Base-by-base conservation (phyloP, 2,113 vertebrate species). In the Vombatus ursinus region DNA sequence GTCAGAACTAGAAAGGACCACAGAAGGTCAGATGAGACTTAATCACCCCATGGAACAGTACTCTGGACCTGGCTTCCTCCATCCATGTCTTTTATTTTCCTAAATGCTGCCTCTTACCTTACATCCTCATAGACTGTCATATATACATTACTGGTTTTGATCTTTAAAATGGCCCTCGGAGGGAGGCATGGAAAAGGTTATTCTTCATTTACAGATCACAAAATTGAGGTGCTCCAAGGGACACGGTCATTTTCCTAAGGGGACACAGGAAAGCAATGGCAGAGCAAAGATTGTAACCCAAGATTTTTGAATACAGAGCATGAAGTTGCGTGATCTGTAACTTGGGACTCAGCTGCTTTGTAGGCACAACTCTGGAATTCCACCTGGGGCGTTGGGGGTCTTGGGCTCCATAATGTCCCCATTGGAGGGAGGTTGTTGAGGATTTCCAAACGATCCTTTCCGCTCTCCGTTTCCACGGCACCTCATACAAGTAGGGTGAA, bases 161-260 rank as follows among this genome's bases (percentile, higher is more conserved):
- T 77, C 37, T n/a, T 84, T 44, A 44, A n/a, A 44, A 44, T 84
- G 37, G 16, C 6, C 6, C 5, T 84, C 1, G 9, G 37, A 44
- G 68, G 37, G 28, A 68, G 57, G 37, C 14, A 19, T 84, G 19
- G 68, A 84, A 84, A 84, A 5, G 52, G 54, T 93, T 48, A 92
- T 89, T 50, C 50, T 23, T 50, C 49, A 23, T 84, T 93, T 93
- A 23, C 47, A 90, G 26, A 31, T 47, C 57, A 95, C 14, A 52
- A 95, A 93, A 91, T 9, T 48, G 47, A 94, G 26, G 14, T 19
- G 24, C 47, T 92, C 94, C 68, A 89, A 61, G 50, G 91, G 54
- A 52, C 49, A 92, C 25, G 48, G 48, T 93, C 91, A 61, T 94
- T 93, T 96, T 49, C 11, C 37, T 28, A 91, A 92, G 47, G 26